Evolutionary conservation across 2,888 invertebrate species (phyloP), one percentile per base, ranked within the genome.

Genomic region (Crocallis elinguaria): DNA sequence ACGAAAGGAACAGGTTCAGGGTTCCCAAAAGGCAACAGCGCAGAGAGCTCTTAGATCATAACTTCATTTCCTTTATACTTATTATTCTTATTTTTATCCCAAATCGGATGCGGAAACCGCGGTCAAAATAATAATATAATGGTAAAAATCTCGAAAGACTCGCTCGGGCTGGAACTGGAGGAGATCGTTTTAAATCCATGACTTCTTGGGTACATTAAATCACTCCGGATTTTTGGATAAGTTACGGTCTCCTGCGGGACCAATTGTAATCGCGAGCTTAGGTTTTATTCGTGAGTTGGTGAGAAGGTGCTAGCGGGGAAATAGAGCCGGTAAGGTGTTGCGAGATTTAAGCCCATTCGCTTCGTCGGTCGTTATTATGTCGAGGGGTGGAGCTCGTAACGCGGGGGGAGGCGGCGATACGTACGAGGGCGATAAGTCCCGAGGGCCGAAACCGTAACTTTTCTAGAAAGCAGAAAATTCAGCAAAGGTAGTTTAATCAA

Each of bases 221-320:
- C 78, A 80, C 73, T 64, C 71, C 61, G 79, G 77, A 79, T 81
- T 82, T 82, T 80, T 76, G 69, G 74, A 75, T 77, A 81, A 77
- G 69, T 80, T 81, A 77, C 74, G 36, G 73, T 67, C 67, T 71
- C 75, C 69, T 51, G 50, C 43, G 76, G 71, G 78, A 73, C 66
- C 75, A 76, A 80, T 77, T 73, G 74, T 73, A 75, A 78, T 73
- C 74, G 71, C 67, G 58, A 62, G 70, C 69, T 73, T 67, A 70
- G 69, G 70, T 75, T 66, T 69, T 53, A 62, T 60, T 69, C 61
- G 46, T 39, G 51, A 49, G 59, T 48, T 55, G 49, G 45, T 51
- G 48, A 42, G 27, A 44, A 25, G 25, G 19, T 11, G 64, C 53
- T 41, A 67, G 64, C 58, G 60, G 41, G 46, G 49, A 63, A 67